These are phyloP conservation scores for Denticeps clupeoides DNA, from an alignment of 2,797 vertebrate species.

Conservation along the genomic window DNA sequence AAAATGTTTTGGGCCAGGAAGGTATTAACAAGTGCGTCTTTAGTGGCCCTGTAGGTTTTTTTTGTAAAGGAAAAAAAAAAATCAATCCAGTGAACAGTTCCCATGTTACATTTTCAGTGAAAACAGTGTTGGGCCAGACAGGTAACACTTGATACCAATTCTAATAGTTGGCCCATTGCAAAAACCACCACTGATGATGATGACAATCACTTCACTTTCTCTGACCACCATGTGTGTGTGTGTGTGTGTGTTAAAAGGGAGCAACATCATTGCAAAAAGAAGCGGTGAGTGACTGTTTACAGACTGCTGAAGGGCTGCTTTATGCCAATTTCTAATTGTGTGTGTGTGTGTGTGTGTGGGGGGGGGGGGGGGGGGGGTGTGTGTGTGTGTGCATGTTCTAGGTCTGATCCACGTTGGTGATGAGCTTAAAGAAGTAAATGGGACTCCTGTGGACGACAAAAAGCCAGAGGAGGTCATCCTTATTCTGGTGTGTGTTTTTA, in stretches of 20 bases:
- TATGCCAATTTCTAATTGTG: slow-evolving; percentile 18
- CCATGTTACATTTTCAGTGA: too few relatives aligned
- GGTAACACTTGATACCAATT: too few relatives aligned
- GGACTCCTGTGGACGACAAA: slow-evolving; percentile 86
- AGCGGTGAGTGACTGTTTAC: slow-evolving; percentile 63
- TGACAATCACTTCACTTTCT: too few relatives aligned
- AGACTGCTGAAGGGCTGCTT: too few relatives aligned
- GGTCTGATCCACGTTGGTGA: slow-evolving; percentile 91
- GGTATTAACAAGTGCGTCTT: too few relatives aligned
- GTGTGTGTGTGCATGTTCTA: slow-evolving; percentile 25
- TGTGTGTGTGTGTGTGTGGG: slow-evolving; percentile 17
- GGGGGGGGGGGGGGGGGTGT: background rate
- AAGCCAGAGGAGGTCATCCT: slow-evolving; percentile 91
- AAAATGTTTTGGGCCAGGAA: too few relatives aligned
- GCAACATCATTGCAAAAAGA: slow-evolving; percentile 86
- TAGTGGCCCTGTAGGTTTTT: too few relatives aligned
- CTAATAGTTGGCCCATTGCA: too few relatives aligned
- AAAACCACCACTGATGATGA: too few relatives aligned
- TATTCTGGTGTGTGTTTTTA: slow-evolving; percentile 70
- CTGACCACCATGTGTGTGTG: background rate
- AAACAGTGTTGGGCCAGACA: too few relatives aligned
- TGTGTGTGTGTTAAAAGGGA: slow-evolving; percentile 45
- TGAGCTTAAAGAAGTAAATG: slow-evolving; percentile 89
- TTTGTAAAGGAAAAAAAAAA: too few relatives aligned
- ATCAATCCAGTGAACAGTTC: too few relatives aligned